Evolutionary conservation across 1,140 invertebrate genomes (phyloP).

Genomic region (Sarcophaga peregrina): DNA sequence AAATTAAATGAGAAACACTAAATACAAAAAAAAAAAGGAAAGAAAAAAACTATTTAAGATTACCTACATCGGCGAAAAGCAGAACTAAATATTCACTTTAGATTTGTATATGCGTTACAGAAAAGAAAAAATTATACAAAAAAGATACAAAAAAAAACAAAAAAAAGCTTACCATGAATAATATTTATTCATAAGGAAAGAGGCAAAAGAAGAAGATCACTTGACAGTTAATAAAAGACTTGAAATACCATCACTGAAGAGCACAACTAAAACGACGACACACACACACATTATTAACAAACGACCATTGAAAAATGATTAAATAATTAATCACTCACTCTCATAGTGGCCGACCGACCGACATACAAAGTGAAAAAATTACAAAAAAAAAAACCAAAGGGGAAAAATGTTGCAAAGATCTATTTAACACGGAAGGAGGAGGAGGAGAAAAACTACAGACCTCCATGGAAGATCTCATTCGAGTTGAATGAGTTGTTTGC

Average conservation of each 20-base stretch:
- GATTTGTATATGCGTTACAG: too few relatives aligned
- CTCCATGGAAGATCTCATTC: slow-evolving; percentile 29
- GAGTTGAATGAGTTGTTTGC: not conserved
- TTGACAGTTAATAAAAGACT: slow-evolving; percentile 17
- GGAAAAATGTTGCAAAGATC: not conserved
- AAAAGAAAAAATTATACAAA: too few relatives aligned
- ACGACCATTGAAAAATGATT: slow-evolving; percentile 36
- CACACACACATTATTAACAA: not conserved
- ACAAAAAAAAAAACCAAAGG: not conserved
- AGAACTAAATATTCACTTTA: not conserved
- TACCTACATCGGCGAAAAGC: slow-evolving; percentile 26
- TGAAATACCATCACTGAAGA: not conserved
- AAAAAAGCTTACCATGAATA: too few relatives aligned
- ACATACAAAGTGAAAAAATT: not conserved
- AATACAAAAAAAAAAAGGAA: not conserved
- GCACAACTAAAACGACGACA: not conserved
- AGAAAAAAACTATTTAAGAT: not conserved
- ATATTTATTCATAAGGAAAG: too few relatives aligned
- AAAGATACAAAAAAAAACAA: too few relatives aligned
- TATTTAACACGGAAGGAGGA: not conserved
- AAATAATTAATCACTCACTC: slow-evolving; percentile 38
- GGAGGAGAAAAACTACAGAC: not conserved
- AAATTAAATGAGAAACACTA: too few relatives aligned
- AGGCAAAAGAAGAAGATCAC: not conserved
- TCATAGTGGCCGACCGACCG: not conserved